phyloP scores from a whole-genome alignment of 1,140 invertebrate species.

The Drosophila watanabei region DNA sequence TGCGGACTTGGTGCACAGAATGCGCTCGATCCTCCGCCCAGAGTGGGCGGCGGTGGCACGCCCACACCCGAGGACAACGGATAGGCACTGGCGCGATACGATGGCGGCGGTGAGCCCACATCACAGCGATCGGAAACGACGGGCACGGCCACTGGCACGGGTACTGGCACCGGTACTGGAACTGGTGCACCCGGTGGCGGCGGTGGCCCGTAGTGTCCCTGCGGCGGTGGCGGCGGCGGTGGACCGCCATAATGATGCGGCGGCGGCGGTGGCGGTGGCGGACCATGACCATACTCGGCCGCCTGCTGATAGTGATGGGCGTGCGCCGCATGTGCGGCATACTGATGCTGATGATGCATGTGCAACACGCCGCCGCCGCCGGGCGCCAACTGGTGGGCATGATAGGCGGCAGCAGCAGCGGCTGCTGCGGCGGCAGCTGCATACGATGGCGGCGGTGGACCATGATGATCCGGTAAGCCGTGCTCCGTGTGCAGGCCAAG shows the following conservation, averaged over 20 bases:
- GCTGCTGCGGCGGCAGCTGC: constrained; percentile 77
- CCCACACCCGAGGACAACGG: constrained; percentile 52
- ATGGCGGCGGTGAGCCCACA: constrained; percentile 78
- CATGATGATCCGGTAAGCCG: constrained; percentile 69
- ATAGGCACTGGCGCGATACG: constrained; percentile 76
- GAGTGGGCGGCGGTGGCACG: constrained; percentile 59
- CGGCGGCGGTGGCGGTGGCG: constrained; percentile 58
- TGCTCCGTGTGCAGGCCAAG: constrained; percentile 80
- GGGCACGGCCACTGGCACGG: constrained; percentile 25
- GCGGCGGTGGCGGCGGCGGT: constrained; percentile 50
- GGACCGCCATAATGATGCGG: constrained; percentile 50
- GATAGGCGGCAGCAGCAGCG: constrained; percentile 77
- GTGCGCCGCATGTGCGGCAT: constrained; percentile 62
- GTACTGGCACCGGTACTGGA: constrained; percentile 22
- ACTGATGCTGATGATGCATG: constrained; percentile 72
- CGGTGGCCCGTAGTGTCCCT: constrained; percentile 59
- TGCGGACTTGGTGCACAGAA: constrained; percentile 80
- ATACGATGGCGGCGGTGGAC: constrained; percentile 75
- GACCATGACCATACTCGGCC: constrained; percentile 66
- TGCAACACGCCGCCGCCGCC: constrained; percentile 59
- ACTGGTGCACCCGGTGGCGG: constrained; percentile 48
- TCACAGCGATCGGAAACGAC: constrained; percentile 71
- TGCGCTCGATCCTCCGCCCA: constrained; percentile 75
- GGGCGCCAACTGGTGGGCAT: constrained; percentile 75
- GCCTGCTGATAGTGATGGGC: constrained; percentile 74